Base-by-base conservation (phyloP, 2,113 vertebrate species). In the Pontoporia blainvillei region DNA sequence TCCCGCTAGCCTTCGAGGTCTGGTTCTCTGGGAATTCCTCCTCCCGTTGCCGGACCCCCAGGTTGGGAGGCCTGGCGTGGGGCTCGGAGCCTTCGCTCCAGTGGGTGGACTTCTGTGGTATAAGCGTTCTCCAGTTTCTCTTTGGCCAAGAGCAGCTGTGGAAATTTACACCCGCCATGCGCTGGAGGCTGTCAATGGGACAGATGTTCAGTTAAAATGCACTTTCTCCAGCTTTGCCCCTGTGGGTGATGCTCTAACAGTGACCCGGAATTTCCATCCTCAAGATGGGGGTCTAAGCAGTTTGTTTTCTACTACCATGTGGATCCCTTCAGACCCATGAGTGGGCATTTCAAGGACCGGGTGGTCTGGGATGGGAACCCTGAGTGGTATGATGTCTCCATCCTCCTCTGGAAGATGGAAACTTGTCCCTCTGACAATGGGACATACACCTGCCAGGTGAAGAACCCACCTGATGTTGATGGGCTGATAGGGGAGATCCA, bases 221-320 rank as follows among this genome's bases (percentile, higher is more conserved):
- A 99, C 99, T 31, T 99, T 99, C 57, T 97, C 99, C 76, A 99
- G 98, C 96, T 99, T 97, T 21, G 66, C 95, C 34, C 97, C 99
- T 0, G 97, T 99, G 75, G 98, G 98, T 61, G 96, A 96, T 12
- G 52, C 95, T 2, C 27, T 97, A 0, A 96, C 98, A 0, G 98
- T 99, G 91, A 99, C 99, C 57, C 99, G 99, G 99, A 99, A 97
- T 98, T 99, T 99, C 97, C 99, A 99, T 75, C 99, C 99, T 0
- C 98, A 98, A 62, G 97, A 97, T 14, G 98, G 54, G 98, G 99
- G 8, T 61, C 92, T 0, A 99, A 99, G 3, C 99, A 99, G 97
- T 98, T 99, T 44, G 98, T 99, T 0, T 99, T 99, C 96, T 99
- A 99, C 96, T 99, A 98, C 97, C 98, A 99, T 1, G 96, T 98